Base-by-base conservation (phyloP, 37 sponge, comb jelly and placozoan genomes). In the Diacarnus erythraeanus region DNA sequence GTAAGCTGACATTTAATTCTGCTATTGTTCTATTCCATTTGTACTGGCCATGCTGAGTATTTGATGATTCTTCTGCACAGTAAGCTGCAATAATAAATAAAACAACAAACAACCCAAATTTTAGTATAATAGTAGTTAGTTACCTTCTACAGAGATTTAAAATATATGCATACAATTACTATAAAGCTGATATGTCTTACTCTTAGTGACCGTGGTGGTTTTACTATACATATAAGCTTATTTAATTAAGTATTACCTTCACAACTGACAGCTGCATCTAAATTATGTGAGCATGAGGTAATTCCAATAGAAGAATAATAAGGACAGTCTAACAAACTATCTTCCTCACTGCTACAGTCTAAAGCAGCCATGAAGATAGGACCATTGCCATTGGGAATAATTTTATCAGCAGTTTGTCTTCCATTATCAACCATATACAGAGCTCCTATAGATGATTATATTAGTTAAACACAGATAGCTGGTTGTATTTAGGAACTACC, bases 331-430 rank as follows among this genome's bases (percentile, higher is more conserved):
- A 74, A 34, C 15, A 83, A 5, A 15, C 27, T 54, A 12, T 27
- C 27, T 22, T 83, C 67, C 21, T 35, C 12, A 33, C 65, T 64
- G 2, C 17, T 22, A 69, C 83, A 83, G 15, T 5, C 27, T 8
- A 83, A 26, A 31, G 34, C 39, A 15, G 38, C 31, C 57, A 83
- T 41, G 40, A 83, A 83, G 27, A 83, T 73, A 31, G 83, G 83
- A 1, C 61, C 74, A 54, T n/a, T 8, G 10, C 82, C 65, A 1
- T 23, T 12, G 1, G 20, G 3, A 17, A 61, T 6, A n/a, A 35
- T 44, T 25, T n/a, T 8, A 71, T 4, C 17, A 23, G 6, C 42
- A 47, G 51, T 47, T 12, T 47, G 10, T 47, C 10, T 47, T 47
- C 51, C 51, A 47, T 6, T 12, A 47, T 69, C 38, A 8, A 6